Percentiles rank a stretch among this genome's conserved stretches.
phyloP scores from a whole-genome alignment of 2,888 invertebrate species.

The Callinectes sapidus region DNA sequence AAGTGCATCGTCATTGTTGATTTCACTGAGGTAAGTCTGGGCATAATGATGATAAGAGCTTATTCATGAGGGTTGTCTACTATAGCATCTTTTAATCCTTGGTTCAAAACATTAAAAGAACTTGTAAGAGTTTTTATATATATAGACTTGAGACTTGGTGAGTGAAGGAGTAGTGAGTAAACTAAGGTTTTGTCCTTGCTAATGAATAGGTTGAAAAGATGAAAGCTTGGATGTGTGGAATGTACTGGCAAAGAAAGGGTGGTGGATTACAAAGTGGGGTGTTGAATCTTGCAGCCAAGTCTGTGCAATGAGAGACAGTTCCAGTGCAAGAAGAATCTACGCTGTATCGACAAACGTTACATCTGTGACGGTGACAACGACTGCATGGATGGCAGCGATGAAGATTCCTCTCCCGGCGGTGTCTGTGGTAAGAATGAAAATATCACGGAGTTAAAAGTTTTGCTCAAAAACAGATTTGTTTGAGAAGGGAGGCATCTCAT shows the following conservation, averaged over 20 bases:
- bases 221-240: background rate
- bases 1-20: constrained; percentile 78
- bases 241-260: background rate
- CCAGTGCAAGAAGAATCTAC: constrained; percentile 81
- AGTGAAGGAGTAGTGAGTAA: background rate
- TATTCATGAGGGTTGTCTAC: background rate
- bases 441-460: background rate
- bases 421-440: constrained; percentile 64
- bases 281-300: constrained; percentile 72
- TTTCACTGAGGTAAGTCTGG: constrained; percentile 75
- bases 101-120: background rate
- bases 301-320: constrained; percentile 77
- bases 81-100: background rate
- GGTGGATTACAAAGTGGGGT: background rate
- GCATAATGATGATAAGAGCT: background rate
- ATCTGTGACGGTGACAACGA: constrained; percentile 80
- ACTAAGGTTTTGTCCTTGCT: background rate
- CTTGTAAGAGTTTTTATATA: background rate
- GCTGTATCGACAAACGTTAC: constrained; percentile 83
- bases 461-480: too few species aligned
- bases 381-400: constrained; percentile 86
- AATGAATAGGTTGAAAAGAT: background rate
- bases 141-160: background rate
- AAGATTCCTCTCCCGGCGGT: constrained; percentile 77
- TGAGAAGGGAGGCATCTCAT: too few species aligned